A percentile compares a stretch with the other conserved stretches of the same genome.
Conservation (phyloP, 2,113 vertebrate genomes). For the Mormyrus lacerda region DNA sequence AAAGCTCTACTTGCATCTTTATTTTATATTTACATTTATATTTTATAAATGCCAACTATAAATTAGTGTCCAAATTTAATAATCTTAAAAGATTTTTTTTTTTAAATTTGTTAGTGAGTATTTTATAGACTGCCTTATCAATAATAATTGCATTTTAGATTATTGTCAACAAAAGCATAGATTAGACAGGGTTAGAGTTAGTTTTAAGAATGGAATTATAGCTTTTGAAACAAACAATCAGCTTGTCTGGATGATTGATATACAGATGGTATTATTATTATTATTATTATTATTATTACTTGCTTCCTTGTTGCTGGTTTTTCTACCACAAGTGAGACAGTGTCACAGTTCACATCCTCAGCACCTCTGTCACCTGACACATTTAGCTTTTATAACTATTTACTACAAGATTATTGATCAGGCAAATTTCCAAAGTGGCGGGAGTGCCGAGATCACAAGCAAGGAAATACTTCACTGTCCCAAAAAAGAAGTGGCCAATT, state of each 20-base stretch:
- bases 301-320: neutral
- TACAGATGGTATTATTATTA: neutral
- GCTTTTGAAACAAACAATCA: neutral
- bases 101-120: neutral
- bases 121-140: neutral
- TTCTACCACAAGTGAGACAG: neutral
- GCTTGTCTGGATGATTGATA: neutral
- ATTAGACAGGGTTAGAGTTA: neutral
- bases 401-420: constrained; percentile 37
- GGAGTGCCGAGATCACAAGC: constrained; percentile 10
- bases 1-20: constrained; percentile 36
- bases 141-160: neutral
- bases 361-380: constrained; percentile 28
- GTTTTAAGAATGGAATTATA: neutral
- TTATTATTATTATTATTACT: neutral
- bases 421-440: constrained; percentile 19
- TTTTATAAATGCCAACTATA: constrained; percentile 49
- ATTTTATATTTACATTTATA: constrained; percentile 37
- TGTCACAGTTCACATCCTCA: neutral
- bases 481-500: neutral
- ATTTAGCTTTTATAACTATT: constrained; percentile 21
- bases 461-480: neutral
- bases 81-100: neutral
- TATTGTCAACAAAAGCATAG: neutral
- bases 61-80: constrained; percentile 50